phyloP scores from a whole-genome alignment of 2,888 invertebrate genomes.

The Hyalella azteca region DNA sequence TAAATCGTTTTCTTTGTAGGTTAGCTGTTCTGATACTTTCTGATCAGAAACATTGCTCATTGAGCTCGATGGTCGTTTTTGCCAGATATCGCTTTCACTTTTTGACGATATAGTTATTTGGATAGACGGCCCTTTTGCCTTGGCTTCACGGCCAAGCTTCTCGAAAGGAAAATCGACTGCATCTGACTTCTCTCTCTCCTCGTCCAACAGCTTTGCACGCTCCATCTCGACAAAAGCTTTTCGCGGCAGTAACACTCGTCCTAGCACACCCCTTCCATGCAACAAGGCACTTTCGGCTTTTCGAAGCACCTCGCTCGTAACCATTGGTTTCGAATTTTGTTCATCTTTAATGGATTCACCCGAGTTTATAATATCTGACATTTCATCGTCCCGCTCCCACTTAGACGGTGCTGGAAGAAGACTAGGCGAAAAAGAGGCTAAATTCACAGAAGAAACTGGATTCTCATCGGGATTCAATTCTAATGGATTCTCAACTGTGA shows the following conservation, averaged over 20 bases:
- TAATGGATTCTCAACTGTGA: background rate
- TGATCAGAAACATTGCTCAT: conserved; percentile 14
- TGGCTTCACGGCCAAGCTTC: conserved; percentile 46
- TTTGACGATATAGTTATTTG: conserved; percentile 58
- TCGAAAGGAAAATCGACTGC: conserved; percentile 44
- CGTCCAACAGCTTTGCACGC: conserved; percentile 32
- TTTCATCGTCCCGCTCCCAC: conserved; percentile 57
- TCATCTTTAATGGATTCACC: conserved; percentile 43
- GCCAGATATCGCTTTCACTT: conserved; percentile 54
- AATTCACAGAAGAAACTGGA: background rate
- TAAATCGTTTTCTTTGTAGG: too few relatives aligned
- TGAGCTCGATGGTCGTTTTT: conserved; percentile 41
- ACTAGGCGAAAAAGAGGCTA: conserved; percentile 26
- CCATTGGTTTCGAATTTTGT: conserved; percentile 42
- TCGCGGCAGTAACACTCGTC: conserved; percentile 41
- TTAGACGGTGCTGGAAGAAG: conserved; percentile 48
- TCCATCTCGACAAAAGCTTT: conserved; percentile 52
- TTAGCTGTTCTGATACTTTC: too few relatives aligned
- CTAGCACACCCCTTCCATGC: conserved; percentile 35
- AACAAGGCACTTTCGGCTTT: conserved; percentile 54
- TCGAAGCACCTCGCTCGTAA: conserved; percentile 51
- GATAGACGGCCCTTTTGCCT: conserved; percentile 51
- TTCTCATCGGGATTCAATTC: background rate
- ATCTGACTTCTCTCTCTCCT: conserved; percentile 45
- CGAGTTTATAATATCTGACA: conserved; percentile 38